Percentiles rank a stretch among this genome's conserved stretches.
phyloP scores from a whole-genome alignment of 2,888 invertebrate genomes.

The Stenoptilia bipunctidactyla region DNA sequence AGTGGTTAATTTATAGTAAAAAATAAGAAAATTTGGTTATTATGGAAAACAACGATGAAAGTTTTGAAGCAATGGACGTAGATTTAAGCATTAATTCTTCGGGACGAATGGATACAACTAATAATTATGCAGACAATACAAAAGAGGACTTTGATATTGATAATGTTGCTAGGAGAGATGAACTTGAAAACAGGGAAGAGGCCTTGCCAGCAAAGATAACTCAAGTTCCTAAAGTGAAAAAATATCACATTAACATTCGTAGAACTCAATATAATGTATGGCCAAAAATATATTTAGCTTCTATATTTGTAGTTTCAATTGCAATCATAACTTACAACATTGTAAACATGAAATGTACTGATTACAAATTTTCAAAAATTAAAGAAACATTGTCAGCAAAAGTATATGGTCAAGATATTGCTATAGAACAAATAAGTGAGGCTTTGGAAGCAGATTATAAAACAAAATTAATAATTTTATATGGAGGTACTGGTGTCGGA shows the following conservation, averaged over 20 bases:
- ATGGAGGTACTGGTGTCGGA: slow-evolving; percentile 60
- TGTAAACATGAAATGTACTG: slow-evolving; percentile 31
- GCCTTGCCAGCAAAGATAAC: too few relatives aligned
- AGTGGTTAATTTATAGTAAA: too few relatives aligned
- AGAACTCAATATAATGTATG: slow-evolving; percentile 1
- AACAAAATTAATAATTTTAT: slow-evolving; percentile 42
- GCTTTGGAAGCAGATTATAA: slow-evolving; percentile 25
- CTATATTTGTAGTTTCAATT: slow-evolving; percentile 18
- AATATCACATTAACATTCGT: slow-evolving; percentile 26
- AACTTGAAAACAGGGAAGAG: not conserved
- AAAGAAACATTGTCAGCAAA: slow-evolving; percentile 25
- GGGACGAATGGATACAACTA: slow-evolving; percentile 41
- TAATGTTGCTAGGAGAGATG: not conserved
- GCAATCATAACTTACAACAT: slow-evolving; percentile 27
- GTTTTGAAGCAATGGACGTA: slow-evolving; percentile 56
- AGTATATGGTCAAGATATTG: slow-evolving; percentile 43
- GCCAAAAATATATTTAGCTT: not conserved
- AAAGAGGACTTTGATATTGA: slow-evolving; percentile 14
- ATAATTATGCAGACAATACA: too few relatives aligned
- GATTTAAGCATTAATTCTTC: slow-evolving; percentile 43
- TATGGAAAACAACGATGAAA: slow-evolving; percentile 21
- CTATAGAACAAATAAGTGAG: slow-evolving; percentile 28
- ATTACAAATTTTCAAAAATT: slow-evolving; percentile 25
- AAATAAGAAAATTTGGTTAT: too few relatives aligned
- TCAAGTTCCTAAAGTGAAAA: slow-evolving; percentile 25